phyloP scores from a whole-genome alignment of 2,113 vertebrate genomes.

The Vicugna pacos region DNA sequence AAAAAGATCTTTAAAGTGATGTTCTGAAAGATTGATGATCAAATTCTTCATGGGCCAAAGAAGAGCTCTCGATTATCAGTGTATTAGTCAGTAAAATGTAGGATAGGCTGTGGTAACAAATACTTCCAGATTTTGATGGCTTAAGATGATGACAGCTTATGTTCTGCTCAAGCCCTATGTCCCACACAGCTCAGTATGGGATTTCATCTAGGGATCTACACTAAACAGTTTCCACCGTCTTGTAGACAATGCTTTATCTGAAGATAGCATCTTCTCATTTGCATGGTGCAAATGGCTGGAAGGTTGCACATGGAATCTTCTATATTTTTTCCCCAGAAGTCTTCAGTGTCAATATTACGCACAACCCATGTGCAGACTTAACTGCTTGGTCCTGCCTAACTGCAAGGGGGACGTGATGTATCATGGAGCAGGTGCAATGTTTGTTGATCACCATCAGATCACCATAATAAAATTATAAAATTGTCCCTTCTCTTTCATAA shows the following conservation, averaged over 20 bases:
- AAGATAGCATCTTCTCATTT: neutral
- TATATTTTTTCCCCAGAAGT: neutral
- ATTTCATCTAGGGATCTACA: too few relatives aligned
- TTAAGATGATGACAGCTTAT: fast-evolving
- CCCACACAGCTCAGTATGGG: neutral
- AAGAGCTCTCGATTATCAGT: neutral
- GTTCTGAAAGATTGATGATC: neutral
- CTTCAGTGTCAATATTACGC: neutral
- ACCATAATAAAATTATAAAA: neutral
- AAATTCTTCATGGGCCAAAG: neutral
- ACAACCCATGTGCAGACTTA: too few relatives aligned
- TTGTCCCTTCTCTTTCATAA: neutral
- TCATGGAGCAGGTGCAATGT: too few relatives aligned
- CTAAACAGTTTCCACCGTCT: fast-evolving
- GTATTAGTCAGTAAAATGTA: neutral
- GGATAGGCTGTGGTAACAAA: neutral
- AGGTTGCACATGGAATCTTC: fast-evolving
- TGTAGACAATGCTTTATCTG: neutral
- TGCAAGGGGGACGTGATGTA: too few relatives aligned
- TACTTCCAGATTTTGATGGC: neutral
- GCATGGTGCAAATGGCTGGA: neutral
- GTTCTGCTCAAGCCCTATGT: neutral
- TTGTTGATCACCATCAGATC: too few relatives aligned
- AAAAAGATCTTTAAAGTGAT: neutral
- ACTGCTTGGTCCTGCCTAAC: neutral